Evolutionary conservation across 1,140 invertebrate genomes (phyloP).

Genomic region (Dendroctonus valens): DNA sequence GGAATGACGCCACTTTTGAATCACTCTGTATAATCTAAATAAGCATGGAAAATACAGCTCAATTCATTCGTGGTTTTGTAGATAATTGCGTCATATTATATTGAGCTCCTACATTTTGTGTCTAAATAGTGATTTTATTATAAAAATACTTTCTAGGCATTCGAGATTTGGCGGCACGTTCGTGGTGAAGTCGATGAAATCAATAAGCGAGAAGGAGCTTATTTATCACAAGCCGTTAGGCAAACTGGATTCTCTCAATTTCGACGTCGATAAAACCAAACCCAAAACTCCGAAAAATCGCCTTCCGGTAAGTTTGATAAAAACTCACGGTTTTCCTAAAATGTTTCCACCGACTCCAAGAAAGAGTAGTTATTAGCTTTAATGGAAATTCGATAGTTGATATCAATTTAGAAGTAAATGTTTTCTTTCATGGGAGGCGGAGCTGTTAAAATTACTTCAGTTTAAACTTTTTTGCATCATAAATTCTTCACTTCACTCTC

Average conservation of each 20-base stretch:
- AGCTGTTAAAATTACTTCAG: too few relatives aligned
- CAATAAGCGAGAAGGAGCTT: constrained; percentile 85
- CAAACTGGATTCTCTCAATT: constrained; percentile 72
- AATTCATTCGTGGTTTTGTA: too few relatives aligned
- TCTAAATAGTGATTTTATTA: not conserved
- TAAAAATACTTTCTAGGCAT: constrained; percentile 59
- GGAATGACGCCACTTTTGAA: too few relatives aligned
- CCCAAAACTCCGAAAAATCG: constrained; percentile 67
- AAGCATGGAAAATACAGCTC: too few relatives aligned
- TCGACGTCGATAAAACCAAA: constrained; percentile 72
- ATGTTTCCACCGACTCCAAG: not conserved
- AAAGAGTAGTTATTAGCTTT: constrained; percentile 3
- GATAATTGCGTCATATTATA: too few relatives aligned
- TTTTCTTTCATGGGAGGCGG: too few relatives aligned
- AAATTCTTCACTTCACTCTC: too few relatives aligned
- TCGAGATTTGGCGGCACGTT: constrained; percentile 92
- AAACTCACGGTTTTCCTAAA: constrained; percentile 10
- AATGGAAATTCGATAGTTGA: constrained; percentile 1
- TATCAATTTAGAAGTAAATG: too few relatives aligned
- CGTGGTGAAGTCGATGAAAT: constrained; percentile 89
- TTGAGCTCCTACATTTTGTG: not conserved
- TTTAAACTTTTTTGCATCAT: too few relatives aligned
- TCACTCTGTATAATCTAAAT: too few relatives aligned
- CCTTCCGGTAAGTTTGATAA: constrained; percentile 53
- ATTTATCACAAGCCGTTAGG: constrained; percentile 84